Evolutionary conservation across 2,797 vertebrate species (phyloP).

Genomic region (Neostethus bicornis): DNA sequence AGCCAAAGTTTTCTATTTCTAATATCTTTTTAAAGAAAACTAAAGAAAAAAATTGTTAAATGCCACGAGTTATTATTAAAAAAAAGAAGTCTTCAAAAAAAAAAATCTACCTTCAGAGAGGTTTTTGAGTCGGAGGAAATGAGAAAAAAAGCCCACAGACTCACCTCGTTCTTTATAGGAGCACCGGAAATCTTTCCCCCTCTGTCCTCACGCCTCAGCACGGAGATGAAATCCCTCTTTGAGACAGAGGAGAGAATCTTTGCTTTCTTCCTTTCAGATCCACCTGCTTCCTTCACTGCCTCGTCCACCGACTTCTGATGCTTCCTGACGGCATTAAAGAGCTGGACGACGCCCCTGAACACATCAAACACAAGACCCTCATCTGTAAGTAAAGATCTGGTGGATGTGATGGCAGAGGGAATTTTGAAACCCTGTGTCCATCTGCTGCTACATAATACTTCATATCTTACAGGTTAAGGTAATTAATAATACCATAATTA

Average conservation of each 20-base stretch:
- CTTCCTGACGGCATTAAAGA: constrained; percentile 92
- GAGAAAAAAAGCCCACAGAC: constrained; percentile 8
- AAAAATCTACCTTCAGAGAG: too few species aligned
- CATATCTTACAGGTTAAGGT: too few species aligned
- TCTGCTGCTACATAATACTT: too few species aligned
- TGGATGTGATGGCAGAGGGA: too few species aligned
- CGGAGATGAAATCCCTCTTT: constrained; percentile 93
- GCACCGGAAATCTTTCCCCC: neutral
- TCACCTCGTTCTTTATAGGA: constrained; percentile 59
- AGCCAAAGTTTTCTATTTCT: too few species aligned
- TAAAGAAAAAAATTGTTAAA: neutral
- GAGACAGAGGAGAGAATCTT: constrained; percentile 89
- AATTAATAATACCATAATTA: too few species aligned
- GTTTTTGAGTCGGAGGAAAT: too few species aligned
- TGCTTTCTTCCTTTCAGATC: constrained; percentile 87
- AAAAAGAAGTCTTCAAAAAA: too few species aligned
- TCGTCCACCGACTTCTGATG: constrained; percentile 88
- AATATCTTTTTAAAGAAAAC: neutral
- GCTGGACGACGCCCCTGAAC: constrained; percentile 90
- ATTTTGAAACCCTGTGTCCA: too few species aligned
- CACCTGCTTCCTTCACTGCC: constrained; percentile 85
- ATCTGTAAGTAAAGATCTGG: too few species aligned
- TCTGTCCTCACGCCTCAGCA: constrained; percentile 80
- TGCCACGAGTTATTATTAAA: too few species aligned
- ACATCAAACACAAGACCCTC: neutral